These are phyloP conservation scores for Urocynchramus pylzowi DNA, from an alignment of 2,113 vertebrate genomes.

Conservation along the genomic window DNA sequence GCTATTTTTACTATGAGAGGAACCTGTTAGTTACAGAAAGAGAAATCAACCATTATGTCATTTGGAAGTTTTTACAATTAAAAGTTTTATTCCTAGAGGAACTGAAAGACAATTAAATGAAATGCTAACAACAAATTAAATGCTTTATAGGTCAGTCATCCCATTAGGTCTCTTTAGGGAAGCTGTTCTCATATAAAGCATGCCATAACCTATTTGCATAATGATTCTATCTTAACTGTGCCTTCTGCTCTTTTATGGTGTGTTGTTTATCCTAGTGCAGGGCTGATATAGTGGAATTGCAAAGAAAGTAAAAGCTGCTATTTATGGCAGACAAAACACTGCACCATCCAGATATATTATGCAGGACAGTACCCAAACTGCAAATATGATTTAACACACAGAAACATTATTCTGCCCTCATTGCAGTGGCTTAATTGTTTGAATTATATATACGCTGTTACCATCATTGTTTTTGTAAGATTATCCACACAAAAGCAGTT, in stretches of 20 bases:
- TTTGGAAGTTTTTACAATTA: conserved; percentile 78
- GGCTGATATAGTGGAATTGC: conserved; percentile 59
- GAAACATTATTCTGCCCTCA: neutral
- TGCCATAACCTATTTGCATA: conserved; percentile 78
- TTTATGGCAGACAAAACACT: conserved; percentile 61
- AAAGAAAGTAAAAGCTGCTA: conserved; percentile 64
- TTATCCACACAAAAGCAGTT: neutral
- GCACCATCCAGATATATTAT: conserved; percentile 23
- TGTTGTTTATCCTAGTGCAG: conserved; percentile 72
- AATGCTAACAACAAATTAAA: conserved; percentile 79
- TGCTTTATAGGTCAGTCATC: conserved; percentile 79
- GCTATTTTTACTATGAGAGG: conserved; percentile 28
- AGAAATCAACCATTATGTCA: conserved; percentile 68
- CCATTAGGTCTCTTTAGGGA: conserved; percentile 77
- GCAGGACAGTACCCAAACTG: conserved; percentile 53
- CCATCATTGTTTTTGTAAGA: neutral
- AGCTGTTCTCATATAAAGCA: conserved; percentile 74
- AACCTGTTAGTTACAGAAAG: conserved; percentile 73
- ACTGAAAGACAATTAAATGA: conserved; percentile 74
- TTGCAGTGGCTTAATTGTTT: conserved; percentile 3
- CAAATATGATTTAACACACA: conserved; percentile 36
- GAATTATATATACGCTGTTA: neutral
- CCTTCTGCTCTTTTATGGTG: conserved; percentile 76
- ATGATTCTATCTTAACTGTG: conserved; percentile 75
- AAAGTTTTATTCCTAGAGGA: conserved; percentile 78